Base-by-base conservation (phyloP, 2,888 invertebrate species). In the Drosophila nigricruria region DNA sequence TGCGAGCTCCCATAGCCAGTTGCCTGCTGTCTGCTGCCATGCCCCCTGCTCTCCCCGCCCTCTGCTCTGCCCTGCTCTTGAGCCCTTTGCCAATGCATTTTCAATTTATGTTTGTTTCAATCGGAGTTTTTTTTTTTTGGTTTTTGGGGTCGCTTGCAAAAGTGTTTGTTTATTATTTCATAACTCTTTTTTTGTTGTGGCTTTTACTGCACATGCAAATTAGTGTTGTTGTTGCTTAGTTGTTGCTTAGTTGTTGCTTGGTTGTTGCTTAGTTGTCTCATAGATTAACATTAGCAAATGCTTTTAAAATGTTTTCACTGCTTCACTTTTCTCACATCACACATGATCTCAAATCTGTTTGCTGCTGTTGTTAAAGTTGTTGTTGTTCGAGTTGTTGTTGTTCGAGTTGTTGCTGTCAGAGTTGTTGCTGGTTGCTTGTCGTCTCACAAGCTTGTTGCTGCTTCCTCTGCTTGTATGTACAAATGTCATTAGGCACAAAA, bases 401-500 rank as follows among this genome's bases (percentile, higher is more conserved):
- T 45, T 54, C 0, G 1, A 4, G 16, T 57, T 77, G 49, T 52
- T 58, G 49, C 40, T 62, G 56, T 50, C 64, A 9, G 14, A 20
- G 68, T 27, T 47, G 60, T 56, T 72, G 68, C 42, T 54, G 54
- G 34, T 59, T 49, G 54, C 57, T 65, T 62, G 54, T 57, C 60
- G 54, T 71, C 68, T 73, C 77, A 66, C 73, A 71, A 61, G 70
- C 49, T 63, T 30, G 68, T 60, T 60, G 65, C 59, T 75, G 77
- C 61, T 70, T 79, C 82, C 71, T 59, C 67, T 50, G 40, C 56
- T 54, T 58, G 75, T 82, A 73, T 73, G 73, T 80, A 77, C 87
- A 82, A 88, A 90, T 90, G 89, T 86, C 90, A 90, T 86, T 86
- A 88, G 76, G 78, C 76, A 74, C 76, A 75, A 79, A 64, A 67